Evolutionary conservation across 2,888 invertebrate species (phyloP), one percentile per base, ranked within the genome.

Genomic region (Sepiola atlantica): DNA sequence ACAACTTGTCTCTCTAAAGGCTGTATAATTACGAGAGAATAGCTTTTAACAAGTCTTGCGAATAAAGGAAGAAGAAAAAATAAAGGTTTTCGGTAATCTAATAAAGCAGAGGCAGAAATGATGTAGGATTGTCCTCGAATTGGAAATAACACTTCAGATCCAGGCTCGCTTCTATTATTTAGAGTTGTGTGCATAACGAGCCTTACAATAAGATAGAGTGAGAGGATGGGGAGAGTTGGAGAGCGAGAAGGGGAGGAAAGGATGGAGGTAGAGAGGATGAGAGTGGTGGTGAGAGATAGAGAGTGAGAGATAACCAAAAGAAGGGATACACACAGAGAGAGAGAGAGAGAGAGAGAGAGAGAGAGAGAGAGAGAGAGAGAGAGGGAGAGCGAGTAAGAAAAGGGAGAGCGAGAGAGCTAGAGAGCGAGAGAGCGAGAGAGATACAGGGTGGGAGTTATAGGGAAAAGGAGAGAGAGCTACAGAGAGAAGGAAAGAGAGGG

Each of bases 151-250:
- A 77, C 77, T 32, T 77, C 32, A n/a, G 77, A 77, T 32, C 77
- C 77, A 77, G n/a, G 77, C 77, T n/a, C n/a, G 77, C n/a, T 77
- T 77, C 32, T 32, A 77, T 77, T 77, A 77, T 77, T 77, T 77
- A 77, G n/a, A 4, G 77, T 14, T 77, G 45, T 45, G 45, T 45
- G 8, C 21, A 21, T 57, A 57, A 57, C 6, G 21, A 57, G 57
- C 8, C 45, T 45, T 45, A 55, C 21, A 57, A 20, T 20, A 20
- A 57, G 57, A 57, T 16, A 57, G 57, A 57, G 57, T 20, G 57
- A 57, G 57, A 57, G 57, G 21, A 21, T 20, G 55, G n/a, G n/a
- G n/a, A n/a, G n/a, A n/a, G n/a, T n/a, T n/a, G n/a, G n/a, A 57
- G 57, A 57, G 57, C 14, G 57, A 57, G 16, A 57, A 21, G 21